These are phyloP conservation scores for Gymnocheta viridis DNA, from an alignment of 2,888 invertebrate genomes.

Conservation along the genomic window DNA sequence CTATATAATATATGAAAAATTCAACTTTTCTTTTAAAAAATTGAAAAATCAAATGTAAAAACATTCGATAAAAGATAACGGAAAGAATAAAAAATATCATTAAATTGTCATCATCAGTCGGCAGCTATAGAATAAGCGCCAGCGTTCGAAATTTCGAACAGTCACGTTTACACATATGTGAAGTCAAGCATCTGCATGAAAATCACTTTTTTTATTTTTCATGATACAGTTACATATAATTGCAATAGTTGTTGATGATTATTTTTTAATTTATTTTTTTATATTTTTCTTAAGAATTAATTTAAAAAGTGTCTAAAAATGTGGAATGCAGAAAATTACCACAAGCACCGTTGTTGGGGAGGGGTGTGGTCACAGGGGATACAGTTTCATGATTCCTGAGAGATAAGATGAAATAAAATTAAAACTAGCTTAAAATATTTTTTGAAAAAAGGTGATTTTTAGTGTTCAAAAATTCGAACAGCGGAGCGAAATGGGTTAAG, in stretches of 20 bases:
- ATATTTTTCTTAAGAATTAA: neutral
- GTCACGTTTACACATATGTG: neutral
- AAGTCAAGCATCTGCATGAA: neutral
- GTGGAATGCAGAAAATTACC: neutral
- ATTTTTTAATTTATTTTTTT: neutral
- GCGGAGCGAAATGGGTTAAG: too few relatives aligned
- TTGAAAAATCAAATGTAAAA: neutral
- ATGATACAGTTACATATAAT: neutral
- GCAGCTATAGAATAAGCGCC: neutral
- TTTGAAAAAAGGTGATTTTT: too few relatives aligned
- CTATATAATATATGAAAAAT: too few relatives aligned
- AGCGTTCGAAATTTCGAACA: neutral
- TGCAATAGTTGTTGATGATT: too few relatives aligned
- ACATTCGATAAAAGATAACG: neutral
- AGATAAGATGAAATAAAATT: too few relatives aligned
- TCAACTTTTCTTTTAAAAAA: too few relatives aligned
- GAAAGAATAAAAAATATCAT: neutral
- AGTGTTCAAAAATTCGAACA: too few relatives aligned
- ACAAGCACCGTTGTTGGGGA: too few relatives aligned
- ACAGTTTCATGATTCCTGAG: too few relatives aligned
- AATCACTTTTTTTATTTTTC: neutral
- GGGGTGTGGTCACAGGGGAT: too few relatives aligned
- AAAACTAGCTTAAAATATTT: too few relatives aligned
- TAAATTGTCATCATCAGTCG: neutral
- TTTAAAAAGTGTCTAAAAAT: neutral